Evolutionary conservation across 2,797 vertebrate genomes (phyloP).

Genomic region (Dicrostonyx torquatus): DNA sequence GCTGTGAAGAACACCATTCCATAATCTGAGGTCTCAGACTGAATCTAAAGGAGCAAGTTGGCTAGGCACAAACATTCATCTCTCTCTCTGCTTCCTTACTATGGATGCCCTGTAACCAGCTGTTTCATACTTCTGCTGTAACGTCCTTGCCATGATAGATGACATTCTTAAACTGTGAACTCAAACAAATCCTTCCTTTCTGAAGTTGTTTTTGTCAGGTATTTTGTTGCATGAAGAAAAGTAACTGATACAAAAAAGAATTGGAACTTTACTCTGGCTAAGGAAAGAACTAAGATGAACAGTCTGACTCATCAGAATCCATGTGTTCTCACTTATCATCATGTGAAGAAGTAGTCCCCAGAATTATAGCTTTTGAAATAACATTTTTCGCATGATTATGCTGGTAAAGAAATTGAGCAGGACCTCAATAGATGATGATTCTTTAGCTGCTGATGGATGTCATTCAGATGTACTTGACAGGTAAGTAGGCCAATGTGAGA

Average conservation of each 20-base stretch:
- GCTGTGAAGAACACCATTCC: not conserved
- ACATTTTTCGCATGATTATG: not conserved
- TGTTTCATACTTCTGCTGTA: not conserved
- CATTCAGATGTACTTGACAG: not conserved
- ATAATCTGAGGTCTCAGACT: not conserved
- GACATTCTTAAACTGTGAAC: not conserved
- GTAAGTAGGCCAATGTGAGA: not conserved
- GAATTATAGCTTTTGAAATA: not conserved
- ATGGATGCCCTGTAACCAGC: not conserved
- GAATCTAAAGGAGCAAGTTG: not conserved
- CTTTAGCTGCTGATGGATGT: not conserved
- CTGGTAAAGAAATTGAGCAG: not conserved
- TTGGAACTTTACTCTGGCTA: not conserved
- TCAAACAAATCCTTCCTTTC: not conserved
- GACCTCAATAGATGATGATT: not conserved
- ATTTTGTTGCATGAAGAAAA: not conserved
- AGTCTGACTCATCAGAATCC: not conserved
- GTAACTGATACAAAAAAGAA: not conserved
- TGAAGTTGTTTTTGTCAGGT: not conserved
- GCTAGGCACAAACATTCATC: not conserved
- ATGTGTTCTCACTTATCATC: not conserved
- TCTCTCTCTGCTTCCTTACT: not conserved
- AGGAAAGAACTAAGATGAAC: not conserved
- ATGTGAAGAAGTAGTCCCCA: not conserved
- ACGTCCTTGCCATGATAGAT: not conserved